phyloP scores from a whole-genome alignment of 2,888 invertebrate genomes.

The Mimas tiliae region DNA sequence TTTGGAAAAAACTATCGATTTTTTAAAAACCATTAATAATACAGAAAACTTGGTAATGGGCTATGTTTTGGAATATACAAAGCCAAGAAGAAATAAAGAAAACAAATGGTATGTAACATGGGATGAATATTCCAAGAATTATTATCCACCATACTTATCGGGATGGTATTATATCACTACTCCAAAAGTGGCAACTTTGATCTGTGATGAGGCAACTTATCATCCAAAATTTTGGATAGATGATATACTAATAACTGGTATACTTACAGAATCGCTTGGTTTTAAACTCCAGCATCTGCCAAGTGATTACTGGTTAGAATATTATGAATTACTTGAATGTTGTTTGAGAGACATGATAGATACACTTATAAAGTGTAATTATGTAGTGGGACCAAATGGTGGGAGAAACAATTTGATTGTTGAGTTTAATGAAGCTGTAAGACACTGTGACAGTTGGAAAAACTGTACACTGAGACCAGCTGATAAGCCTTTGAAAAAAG shows the following conservation, averaged over 20 bases:
- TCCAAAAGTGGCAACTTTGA: constrained; percentile 82
- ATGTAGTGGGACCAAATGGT: constrained; percentile 91
- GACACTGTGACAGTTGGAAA: constrained; percentile 80
- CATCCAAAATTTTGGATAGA: constrained; percentile 96
- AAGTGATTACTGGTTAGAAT: constrained; percentile 87
- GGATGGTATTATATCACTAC: constrained; percentile 94
- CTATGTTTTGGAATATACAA: constrained; percentile 86
- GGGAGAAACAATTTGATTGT: constrained; percentile 88
- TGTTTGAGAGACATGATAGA: constrained; percentile 87
- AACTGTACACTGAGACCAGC: constrained; percentile 80
- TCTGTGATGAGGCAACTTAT: constrained; percentile 82
- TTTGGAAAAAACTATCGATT: constrained; percentile 78
- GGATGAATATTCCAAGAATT: constrained; percentile 85
- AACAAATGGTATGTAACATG: constrained; percentile 93
- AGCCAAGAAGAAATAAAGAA: constrained; percentile 86
- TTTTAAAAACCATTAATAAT: constrained; percentile 45
- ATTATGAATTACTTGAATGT: constrained; percentile 89
- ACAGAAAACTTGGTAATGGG: constrained; percentile 82
- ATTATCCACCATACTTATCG: constrained; percentile 91
- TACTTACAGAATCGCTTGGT: constrained; percentile 85
- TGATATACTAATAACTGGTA: constrained; percentile 93
- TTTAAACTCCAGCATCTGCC: constrained; percentile 85
- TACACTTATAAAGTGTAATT: constrained; percentile 86
- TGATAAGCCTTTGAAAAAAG: constrained; percentile 80
- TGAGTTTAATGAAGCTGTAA: constrained; percentile 86